A percentile compares a stretch with the other conserved stretches of the same genome.
phyloP scores from a whole-genome alignment of 1,140 invertebrate genomes.

The Cherax quadricarinatus region DNA sequence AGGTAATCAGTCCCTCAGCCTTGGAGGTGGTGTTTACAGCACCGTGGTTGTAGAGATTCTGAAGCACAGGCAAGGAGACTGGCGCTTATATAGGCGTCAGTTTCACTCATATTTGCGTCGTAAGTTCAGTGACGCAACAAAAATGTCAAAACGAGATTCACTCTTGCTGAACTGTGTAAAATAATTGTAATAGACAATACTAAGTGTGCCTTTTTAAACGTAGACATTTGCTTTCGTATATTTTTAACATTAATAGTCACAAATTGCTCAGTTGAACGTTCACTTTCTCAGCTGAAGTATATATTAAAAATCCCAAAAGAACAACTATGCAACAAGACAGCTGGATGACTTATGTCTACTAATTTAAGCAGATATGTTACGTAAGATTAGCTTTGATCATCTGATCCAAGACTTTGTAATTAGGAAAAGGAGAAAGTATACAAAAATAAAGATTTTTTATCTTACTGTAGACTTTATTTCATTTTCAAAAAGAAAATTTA shows the following conservation, averaged over 20 bases:
- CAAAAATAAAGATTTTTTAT: no score
- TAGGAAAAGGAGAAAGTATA: no score
- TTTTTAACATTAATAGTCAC: constrained; percentile 40
- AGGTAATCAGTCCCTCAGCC: no score
- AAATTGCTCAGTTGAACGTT: constrained; percentile 6
- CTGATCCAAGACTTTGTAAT: no score
- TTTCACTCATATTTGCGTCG: constrained; percentile 60
- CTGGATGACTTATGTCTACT: background rate
- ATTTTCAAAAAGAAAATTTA: no score
- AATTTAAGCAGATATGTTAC: background rate
- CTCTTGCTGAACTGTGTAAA: constrained; percentile 43
- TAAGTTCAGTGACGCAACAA: constrained; percentile 70
- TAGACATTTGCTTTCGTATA: constrained; percentile 2
- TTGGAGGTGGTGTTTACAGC: no score
- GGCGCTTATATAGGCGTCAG: no score
- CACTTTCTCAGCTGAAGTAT: constrained; percentile 11
- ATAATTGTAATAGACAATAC: constrained; percentile 35
- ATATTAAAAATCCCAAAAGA: constrained; percentile 23
- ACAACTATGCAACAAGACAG: background rate
- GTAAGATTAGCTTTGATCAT: no score
- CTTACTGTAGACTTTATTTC: no score
- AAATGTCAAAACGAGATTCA: constrained; percentile 51
- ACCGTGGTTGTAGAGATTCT: no score
- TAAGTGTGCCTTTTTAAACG: background rate
- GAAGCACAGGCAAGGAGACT: no score